phyloP scores from a whole-genome alignment of 1,140 invertebrate genomes.

The Neodiprion pinetum region DNA sequence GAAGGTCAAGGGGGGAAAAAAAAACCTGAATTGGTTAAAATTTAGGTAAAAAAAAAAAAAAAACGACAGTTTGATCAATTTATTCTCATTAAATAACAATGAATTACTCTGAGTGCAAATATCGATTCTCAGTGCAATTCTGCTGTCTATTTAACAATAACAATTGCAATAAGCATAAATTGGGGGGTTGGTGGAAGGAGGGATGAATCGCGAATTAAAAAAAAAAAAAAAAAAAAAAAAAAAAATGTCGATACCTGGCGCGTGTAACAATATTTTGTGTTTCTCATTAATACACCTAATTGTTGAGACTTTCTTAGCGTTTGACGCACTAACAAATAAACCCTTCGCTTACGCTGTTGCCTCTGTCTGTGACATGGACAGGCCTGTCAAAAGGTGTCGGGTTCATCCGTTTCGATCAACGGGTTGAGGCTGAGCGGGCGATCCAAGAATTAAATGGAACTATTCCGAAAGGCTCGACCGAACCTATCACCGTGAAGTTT shows the following conservation, averaged over 20 bases:
- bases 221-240: not conserved
- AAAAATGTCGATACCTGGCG: not conserved
- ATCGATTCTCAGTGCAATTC: too few species aligned
- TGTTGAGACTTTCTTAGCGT: not conserved
- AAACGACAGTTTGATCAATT: not conserved
- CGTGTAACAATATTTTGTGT: not conserved
- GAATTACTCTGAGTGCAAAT: too few species aligned
- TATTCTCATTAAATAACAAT: not conserved
- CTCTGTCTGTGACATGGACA: conserved; percentile 49
- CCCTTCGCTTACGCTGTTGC: conserved; percentile 11
- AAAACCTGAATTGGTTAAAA: conserved; percentile 9
- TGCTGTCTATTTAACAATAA: too few species aligned
- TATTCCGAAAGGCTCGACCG: conserved; percentile 93
- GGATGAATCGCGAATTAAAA: not conserved
- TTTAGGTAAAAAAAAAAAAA: conserved; percentile 10
- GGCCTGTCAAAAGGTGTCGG: conserved; percentile 99
- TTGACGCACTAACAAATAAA: conserved; percentile 15
- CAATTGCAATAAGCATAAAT: too few species aligned
- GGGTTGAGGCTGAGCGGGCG: conserved; percentile 95
- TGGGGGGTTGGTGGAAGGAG: not conserved
- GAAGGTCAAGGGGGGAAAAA: not conserved
- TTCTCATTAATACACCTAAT: too few species aligned
- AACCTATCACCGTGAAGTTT: conserved; percentile 99
- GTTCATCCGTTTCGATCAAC: conserved; percentile 98
- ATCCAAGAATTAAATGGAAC: conserved; percentile 98